Base-by-base conservation (phyloP, 2,113 vertebrate genomes). In the Alces alces region DNA sequence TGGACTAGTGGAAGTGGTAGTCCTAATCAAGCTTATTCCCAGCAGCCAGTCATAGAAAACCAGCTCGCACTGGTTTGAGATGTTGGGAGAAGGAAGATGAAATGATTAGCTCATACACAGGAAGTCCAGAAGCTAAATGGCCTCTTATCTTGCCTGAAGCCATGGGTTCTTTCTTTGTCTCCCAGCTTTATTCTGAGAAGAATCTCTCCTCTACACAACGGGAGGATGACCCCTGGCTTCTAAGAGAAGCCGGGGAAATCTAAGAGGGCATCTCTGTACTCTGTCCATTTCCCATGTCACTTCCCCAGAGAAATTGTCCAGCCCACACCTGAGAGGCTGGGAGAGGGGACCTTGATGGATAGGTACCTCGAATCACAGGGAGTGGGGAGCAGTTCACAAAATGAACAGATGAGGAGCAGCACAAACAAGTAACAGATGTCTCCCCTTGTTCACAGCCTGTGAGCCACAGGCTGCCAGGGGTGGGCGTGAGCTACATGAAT, bases 391-490 rank as follows among this genome's bases (percentile, higher is more conserved):
- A 78, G 78, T 83, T 95, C 70, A 86, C 27, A 86, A 66, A 73
- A 89, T 47, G 50, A 95, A 66, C 2, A n/a, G 28, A 43, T 50
- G n/a, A 39, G n/a, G n/a, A 89, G 64, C 52, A 73, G n/a, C 93
- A 84, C 45, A 92, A 92, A 58, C 52, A 85, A 84, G 83, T 43
- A 86, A 83, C 93, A 97, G 94, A 82, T 90, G 84, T 94, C 86
- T 88, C n/a, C 57, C 57, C 73, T 70, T 95, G 84, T 54, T 89
- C 92, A 95, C 73, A 96, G 33, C 61, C 61, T 83, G 60, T 45
- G 84, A 93, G 90, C 33, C 57, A 8, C 58, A 36, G 73, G 45
- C 23, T 93, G 61, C 89, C 0, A 2, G 55, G 28, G 57, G 11
- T 89, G 85, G 58, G 36, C 5, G 19, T 6, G 25, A 83, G 15